These are phyloP conservation scores for Aselliscus stoliczkanus DNA, from an alignment of 2,797 vertebrate species.

Conservation along the genomic window DNA sequence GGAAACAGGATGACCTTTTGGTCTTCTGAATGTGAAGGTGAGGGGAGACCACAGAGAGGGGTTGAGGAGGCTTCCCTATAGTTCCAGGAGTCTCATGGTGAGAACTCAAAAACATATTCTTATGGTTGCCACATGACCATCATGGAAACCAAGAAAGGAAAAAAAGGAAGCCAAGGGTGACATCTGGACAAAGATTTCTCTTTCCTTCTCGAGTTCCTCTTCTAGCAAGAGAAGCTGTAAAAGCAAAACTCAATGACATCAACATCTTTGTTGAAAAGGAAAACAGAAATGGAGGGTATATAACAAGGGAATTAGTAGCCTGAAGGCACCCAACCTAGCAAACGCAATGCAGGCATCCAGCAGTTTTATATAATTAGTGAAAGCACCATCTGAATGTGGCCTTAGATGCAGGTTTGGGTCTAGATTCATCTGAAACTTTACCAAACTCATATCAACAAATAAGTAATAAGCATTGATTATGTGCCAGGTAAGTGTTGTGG, in stretches of 20 bases:
- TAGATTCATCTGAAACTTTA: background rate
- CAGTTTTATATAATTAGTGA: background rate
- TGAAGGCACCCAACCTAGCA: background rate
- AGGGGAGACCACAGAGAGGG: background rate
- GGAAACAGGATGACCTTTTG: background rate
- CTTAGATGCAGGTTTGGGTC: background rate
- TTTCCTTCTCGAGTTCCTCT: constrained; percentile 55
- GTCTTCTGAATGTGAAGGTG: background rate
- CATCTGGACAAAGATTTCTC: constrained; percentile 20
- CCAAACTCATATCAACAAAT: constrained; percentile 12
- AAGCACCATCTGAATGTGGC: background rate
- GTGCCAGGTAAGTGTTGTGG: background rate
- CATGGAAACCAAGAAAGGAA: constrained; percentile 57
- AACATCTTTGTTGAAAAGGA: constrained; percentile 34
- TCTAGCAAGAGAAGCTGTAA: background rate
- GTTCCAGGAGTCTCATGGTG: background rate
- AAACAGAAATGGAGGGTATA: background rate
- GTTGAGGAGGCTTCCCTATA: background rate
- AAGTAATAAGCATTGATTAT: background rate
- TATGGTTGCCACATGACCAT: background rate
- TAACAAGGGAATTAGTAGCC: background rate
- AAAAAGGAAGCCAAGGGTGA: constrained; percentile 47
- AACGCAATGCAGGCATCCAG: background rate
- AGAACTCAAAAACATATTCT: background rate
- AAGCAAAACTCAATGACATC: constrained; percentile 1